Base-by-base conservation (phyloP, 1,140 invertebrate genomes). In the Luehdorfia chinensis region DNA sequence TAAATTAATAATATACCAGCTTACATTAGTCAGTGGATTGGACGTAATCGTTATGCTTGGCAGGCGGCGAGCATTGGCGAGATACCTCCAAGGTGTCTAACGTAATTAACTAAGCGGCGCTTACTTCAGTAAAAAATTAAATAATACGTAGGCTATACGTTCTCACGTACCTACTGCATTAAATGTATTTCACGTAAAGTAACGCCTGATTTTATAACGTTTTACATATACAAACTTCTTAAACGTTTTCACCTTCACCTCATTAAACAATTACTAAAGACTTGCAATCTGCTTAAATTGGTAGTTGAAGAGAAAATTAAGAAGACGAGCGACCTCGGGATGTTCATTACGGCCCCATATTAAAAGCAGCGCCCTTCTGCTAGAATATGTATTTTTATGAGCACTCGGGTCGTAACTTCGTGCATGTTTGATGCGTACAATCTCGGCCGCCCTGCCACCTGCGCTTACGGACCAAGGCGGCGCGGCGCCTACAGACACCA, bases 331-430 rank as follows among this genome's bases (percentile, higher is more conserved):
- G 72, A 78, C 75, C 70, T 71, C 63, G 49, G 37, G 68, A 55
- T 70, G 66, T 66, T 81, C 75, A 78, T 81, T 84, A 77, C 67
- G 21, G 60, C 32, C 47, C 39, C 54, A 70, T 79, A 80, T 84
- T 84, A 84, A 84, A 84, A 78, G 80, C 68, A 50, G 53, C 54
- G 62, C 60, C 67, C 66, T 72, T 73, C 65, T 75, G 65, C 63
- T 84, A 74, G 66, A 84, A 81, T 84, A 84, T 84, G 80, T 75
- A 84, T 84, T 84, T 84, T 84, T 84, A 84, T 75, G 79, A 75
- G 65, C 72, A 28, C 36, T 27, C 28, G 25, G 66, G 69, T 72
- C 66, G 61, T 50, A 47, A 46, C 16, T 54, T 76, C 66, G 50
- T 84, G 74, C 68, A 84, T 72, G 62, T 84, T 84, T 84, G 70